phyloP scores from a whole-genome alignment of 2,888 invertebrate species.

The Tortrix viridana region DNA sequence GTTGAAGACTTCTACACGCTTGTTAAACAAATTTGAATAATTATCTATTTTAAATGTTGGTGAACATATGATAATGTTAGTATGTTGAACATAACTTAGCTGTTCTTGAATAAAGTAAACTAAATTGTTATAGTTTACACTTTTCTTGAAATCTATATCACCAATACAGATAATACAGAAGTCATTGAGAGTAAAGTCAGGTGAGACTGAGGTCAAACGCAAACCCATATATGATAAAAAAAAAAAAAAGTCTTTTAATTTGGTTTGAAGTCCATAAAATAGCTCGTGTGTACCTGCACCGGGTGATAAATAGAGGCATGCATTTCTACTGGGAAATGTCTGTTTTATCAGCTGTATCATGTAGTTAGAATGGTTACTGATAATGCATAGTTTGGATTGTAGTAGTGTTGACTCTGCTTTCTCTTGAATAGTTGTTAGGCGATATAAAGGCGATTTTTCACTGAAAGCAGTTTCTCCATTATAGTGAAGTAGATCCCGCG shows the following conservation, averaged over 20 bases:
- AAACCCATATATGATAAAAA: no score
- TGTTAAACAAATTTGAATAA: no score
- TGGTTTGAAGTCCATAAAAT: slow-evolving; percentile 1
- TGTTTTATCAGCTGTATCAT: slow-evolving; percentile 2
- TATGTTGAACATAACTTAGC: slow-evolving; percentile 4
- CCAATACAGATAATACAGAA: slow-evolving; percentile 9
- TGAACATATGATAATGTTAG: slow-evolving; percentile 7
- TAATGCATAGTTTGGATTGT: slow-evolving; percentile 6
- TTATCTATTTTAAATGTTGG: no score
- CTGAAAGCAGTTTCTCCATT: no score
- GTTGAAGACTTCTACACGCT: background rate
- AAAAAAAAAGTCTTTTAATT: background rate
- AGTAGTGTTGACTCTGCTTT: background rate
- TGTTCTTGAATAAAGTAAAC: background rate
- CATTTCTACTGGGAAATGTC: background rate
- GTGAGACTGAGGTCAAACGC: no score
- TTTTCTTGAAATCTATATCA: slow-evolving; percentile 5
- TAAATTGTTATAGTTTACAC: slow-evolving; percentile 5
- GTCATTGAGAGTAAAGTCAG: slow-evolving; percentile 6
- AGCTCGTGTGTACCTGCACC: slow-evolving; percentile 6
- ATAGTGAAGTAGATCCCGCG: no score
- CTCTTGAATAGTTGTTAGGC: no score
- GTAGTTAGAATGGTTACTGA: slow-evolving; percentile 9
- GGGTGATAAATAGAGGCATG: slow-evolving; percentile 1
- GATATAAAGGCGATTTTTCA: no score